phyloP scores from a whole-genome alignment of 1,140 invertebrate genomes.

The Thereuonema tuberculata region DNA sequence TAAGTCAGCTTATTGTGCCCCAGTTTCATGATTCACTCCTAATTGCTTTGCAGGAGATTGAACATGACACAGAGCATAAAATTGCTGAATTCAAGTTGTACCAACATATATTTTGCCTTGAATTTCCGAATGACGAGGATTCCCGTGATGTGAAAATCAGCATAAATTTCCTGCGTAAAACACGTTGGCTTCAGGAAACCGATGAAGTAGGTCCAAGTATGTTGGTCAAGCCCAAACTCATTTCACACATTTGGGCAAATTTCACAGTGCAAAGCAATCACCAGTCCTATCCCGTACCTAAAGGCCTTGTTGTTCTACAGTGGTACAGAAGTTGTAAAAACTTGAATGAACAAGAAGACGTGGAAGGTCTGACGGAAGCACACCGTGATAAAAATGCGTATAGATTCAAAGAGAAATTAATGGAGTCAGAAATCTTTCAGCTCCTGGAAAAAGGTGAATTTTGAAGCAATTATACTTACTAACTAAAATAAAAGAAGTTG shows the following conservation, averaged over 20 bases:
- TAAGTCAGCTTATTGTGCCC: background rate
- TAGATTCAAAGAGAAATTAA: background rate
- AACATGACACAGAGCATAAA: background rate
- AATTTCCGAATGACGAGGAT: background rate
- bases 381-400: background rate
- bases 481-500: too few species aligned
- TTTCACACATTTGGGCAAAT: background rate
- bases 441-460: too few species aligned
- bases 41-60: background rate
- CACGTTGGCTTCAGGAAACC: background rate
- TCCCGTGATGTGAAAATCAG: too few species aligned
- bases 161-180: too few species aligned
- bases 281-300: background rate
- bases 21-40: background rate
- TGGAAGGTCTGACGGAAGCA: too few species aligned
- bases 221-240: background rate
- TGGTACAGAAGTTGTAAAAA: background rate
- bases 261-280: background rate
- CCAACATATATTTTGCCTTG: background rate
- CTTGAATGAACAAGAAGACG: background rate
- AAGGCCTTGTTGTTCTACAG: background rate
- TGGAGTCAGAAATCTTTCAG: background rate
- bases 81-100: background rate
- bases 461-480: too few species aligned
- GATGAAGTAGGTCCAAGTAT: background rate